Base-by-base conservation (phyloP, 2,888 invertebrate species). In the Dexiosoma caninum region DNA sequence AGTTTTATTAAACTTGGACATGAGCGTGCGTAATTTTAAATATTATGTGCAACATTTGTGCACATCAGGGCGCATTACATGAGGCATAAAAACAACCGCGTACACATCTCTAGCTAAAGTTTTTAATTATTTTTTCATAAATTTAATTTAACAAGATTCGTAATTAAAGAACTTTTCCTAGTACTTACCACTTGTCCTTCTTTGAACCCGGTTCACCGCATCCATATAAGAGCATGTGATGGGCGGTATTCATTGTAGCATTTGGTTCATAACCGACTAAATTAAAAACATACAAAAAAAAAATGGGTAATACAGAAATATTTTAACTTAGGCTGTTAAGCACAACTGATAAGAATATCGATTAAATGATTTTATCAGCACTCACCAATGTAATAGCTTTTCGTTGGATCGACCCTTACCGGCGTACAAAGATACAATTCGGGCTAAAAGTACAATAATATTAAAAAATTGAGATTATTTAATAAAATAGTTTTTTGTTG, bases 141-240 rank as follows among this genome's bases (percentile, higher is more conserved):
- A n/a, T n/a, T n/a, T n/a, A n/a, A n/a, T n/a, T n/a, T n/a, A n/a
- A n/a, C n/a, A n/a, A n/a, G n/a, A n/a, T n/a, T n/a, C n/a, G n/a
- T n/a, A n/a, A n/a, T n/a, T n/a, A n/a, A 1, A 19, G 21, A 21
- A 19, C 4, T 53, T 53, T 27, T 32, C 44, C 42, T 53, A 90
- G 12, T 30, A 57, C 92, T 91, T 91, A 95, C 97, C 97, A 96
- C 60, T 95, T 94, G 21, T 85, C 82, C 75, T 88, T 87, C 5
- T 85, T 83, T 19, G 88, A 86, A 4, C 90, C 90, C 7, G 90
- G 97, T 72, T 93, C 93, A 2, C 93, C 92, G 86, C 98, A 98
- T 12, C 98, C 98, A 87, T 97, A 98, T 0, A 98, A 90, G 59
- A 98, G 91, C 94, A 98, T 97, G 89, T 98, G 98, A 91, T 98